Conservation (phyloP, 2,113 vertebrate species). For the Eolophus roseicapilla region DNA sequence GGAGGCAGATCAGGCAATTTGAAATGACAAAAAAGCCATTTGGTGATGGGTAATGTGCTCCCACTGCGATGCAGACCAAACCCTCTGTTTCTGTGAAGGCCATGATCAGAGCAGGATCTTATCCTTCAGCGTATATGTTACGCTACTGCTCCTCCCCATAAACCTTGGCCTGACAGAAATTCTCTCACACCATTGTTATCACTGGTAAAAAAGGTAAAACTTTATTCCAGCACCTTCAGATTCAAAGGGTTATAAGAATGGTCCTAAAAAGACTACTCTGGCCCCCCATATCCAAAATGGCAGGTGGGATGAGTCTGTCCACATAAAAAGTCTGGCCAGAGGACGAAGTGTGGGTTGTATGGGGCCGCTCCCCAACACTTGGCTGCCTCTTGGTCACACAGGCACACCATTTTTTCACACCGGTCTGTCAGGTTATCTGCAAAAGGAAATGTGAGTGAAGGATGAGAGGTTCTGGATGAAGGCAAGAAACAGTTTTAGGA, state of each 20-base stretch:
- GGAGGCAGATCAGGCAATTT: neutral
- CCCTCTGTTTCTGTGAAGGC: neutral
- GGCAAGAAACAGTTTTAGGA: neutral
- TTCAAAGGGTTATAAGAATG: neutral
- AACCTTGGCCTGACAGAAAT: neutral
- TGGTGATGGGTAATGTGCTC: neutral
- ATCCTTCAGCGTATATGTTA: neutral
- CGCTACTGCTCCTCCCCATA: neutral
- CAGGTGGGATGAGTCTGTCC: slow-evolving; percentile 78
- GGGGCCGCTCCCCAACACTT: slow-evolving; percentile 79
- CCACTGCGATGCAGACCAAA: neutral
- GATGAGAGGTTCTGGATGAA: neutral
- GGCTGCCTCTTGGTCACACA: slow-evolving; percentile 85
- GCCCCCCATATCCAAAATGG: neutral
- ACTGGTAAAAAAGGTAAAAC: neutral
- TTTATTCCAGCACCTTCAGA: slow-evolving; percentile 35
- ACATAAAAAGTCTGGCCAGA: slow-evolving; percentile 86
- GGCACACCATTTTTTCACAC: slow-evolving; percentile 86
- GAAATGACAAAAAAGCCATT: neutral
- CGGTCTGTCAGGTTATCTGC: slow-evolving; percentile 80
- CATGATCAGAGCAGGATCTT: neutral
- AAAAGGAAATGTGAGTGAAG: slow-evolving; percentile 47
- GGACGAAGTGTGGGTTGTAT: slow-evolving; percentile 74
- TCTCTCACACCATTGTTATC: neutral
- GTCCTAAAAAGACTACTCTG: neutral